Evolutionary conservation across 2,888 invertebrate species (phyloP), one percentile per base, ranked within the genome.

Genomic region (Tuta absoluta): DNA sequence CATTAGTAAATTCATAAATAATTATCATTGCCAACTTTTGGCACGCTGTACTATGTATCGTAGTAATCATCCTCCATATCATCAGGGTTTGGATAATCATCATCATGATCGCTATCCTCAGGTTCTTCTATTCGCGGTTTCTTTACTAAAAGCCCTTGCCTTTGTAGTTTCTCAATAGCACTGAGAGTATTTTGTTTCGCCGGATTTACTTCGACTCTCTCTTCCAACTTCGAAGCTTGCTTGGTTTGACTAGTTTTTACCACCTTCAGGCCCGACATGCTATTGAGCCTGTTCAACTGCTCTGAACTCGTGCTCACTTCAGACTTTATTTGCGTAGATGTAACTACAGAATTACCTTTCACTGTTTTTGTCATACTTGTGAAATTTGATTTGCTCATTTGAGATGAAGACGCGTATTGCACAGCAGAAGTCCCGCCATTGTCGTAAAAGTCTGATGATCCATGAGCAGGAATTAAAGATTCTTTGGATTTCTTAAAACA

Each of bases 401-500:
- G 84, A 21, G 85, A 76, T 0, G 82, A 76, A 11, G 85, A 75
- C 5, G 80, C 75, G 62, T 78, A 82, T 45, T 87, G 80, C 12
- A 79, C 70, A 1, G 73, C 70, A 2, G 73, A 65, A 51, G 75
- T 77, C 21, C 77, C 74, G 37, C 71, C 64, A 49, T 66, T 73
- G 49, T 65, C 70, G n/a, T 65, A 74, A 41, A 76, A 75, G 17
- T 66, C 64, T 1, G 79, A 70, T 58, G 82, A 68, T 65, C 87
- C 87, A 4, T 84, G 81, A 63, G 86, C 87, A 4, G 85, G 81
- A 63, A 84, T 80, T 4, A 86, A 72, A 8, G 86, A 84, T 68
- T 90, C 89, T 70, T 88, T 90, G 14, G 86, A 82, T 71, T 87
- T 90, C 72, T 91, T 91, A 68, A 90, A 89, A 74, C 86, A 87